A percentile compares a stretch with the other conserved stretches of the same genome.
phyloP scores from a whole-genome alignment of 2,113 vertebrate species.

The Melanerpes aurifrons region DNA sequence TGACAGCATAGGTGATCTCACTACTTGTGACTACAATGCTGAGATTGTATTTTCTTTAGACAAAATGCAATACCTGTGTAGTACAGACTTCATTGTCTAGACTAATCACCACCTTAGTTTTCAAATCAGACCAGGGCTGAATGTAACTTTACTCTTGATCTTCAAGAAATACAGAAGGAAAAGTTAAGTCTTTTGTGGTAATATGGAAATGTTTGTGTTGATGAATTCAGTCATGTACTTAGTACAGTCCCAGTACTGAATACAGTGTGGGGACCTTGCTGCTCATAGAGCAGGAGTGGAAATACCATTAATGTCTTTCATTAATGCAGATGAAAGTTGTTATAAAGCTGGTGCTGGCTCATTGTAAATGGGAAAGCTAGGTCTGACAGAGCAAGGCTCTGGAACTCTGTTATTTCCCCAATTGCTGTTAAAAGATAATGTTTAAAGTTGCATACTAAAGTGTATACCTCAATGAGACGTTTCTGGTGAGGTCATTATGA shows the following conservation, averaged over 20 bases:
- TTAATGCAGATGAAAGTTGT: not conserved
- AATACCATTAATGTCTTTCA: not conserved
- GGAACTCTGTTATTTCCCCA: not conserved
- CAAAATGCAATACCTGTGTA: not conserved
- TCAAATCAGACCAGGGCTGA: not conserved
- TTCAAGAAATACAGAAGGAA: not conserved
- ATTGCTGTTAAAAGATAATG: not conserved
- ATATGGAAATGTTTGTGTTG: not conserved
- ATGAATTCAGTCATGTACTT: not conserved
- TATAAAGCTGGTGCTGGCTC: not conserved
- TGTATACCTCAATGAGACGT: not conserved
- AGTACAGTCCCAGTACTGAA: not conserved
- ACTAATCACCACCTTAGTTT: not conserved
- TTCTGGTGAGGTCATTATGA: not conserved
- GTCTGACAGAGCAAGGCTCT: not conserved
- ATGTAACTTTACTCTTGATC: not conserved
- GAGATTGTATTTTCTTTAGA: not conserved
- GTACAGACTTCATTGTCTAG: not conserved
- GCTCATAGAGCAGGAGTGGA: not conserved
- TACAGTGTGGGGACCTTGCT: not conserved
- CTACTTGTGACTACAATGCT: not conserved
- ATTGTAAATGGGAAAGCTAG: not conserved
- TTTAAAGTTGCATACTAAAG: not conserved
- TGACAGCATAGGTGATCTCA: not conserved
- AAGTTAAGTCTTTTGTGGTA: not conserved